These are phyloP conservation scores for Patella ulyssiponensis DNA, from an alignment of 2,888 invertebrate species.

Conservation along the genomic window DNA sequence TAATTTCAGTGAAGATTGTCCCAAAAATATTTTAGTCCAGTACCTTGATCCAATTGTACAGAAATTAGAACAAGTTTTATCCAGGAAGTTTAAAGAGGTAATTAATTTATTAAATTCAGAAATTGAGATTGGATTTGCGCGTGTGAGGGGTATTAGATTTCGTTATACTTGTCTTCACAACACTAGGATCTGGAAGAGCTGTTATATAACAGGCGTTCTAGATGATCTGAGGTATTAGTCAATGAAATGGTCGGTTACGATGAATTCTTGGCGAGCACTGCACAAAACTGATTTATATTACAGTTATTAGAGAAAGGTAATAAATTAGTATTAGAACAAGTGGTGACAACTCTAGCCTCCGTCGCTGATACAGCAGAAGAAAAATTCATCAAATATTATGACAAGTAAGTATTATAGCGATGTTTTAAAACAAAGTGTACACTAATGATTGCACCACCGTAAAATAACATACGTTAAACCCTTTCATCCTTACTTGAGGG, in stretches of 20 bases:
- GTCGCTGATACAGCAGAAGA: constrained; percentile 98
- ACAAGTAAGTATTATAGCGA: constrained; percentile 75
- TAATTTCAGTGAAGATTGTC: constrained; percentile 99
- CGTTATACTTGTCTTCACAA: not conserved
- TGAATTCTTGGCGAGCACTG: too few relatives aligned
- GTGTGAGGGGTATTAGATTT: too few relatives aligned
- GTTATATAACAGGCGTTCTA: too few relatives aligned
- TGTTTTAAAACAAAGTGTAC: not conserved
- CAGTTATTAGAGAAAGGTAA: constrained; percentile 92
- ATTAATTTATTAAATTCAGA: constrained; percentile 18
- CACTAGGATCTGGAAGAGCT: too few relatives aligned
- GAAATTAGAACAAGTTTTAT: constrained; percentile 84
- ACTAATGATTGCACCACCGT: not conserved
- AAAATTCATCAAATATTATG: constrained; percentile 94
- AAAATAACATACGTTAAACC: not conserved
- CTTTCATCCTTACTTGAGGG: too few relatives aligned
- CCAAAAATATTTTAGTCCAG: constrained; percentile 90
- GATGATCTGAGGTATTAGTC: too few relatives aligned
- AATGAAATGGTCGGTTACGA: too few relatives aligned
- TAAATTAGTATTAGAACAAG: constrained; percentile 96
- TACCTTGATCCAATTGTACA: constrained; percentile 93
- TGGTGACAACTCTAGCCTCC: constrained; percentile 98
- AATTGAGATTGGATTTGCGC: not conserved
- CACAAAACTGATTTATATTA: constrained; percentile 21
- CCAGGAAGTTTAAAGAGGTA: constrained; percentile 92